phyloP scores from a whole-genome alignment of 1,140 invertebrate species.

The Cherax quadricarinatus region DNA sequence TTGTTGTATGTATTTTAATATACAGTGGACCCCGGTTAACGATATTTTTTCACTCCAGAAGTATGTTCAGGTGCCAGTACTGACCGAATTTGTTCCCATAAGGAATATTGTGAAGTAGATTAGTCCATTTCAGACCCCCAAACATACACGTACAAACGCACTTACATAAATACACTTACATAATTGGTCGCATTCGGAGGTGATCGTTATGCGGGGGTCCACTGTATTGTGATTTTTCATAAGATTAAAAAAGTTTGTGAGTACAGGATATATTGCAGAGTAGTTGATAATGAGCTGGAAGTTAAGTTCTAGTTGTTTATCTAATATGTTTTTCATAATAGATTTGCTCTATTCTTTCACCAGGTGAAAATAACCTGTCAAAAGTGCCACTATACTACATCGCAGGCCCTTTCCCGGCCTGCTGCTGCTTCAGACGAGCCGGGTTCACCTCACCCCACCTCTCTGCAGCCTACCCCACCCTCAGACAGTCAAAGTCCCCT shows the following conservation, averaged over 20 bases:
- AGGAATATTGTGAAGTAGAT: no score
- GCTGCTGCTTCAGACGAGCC: not conserved
- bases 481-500: not conserved
- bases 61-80: no score
- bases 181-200: no score
- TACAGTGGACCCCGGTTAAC: no score
- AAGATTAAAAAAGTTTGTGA: not conserved
- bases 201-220: no score
- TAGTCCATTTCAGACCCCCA: no score
- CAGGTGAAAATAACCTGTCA: slow-evolving; percentile 52
- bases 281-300: not conserved
- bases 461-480: not conserved
- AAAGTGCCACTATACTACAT: slow-evolving; percentile 41
- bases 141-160: no score
- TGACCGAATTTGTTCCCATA: no score
- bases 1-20: no score
- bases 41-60: no score
- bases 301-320: not conserved
- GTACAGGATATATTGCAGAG: not conserved
- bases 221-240: not conserved
- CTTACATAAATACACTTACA: no score
- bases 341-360: not conserved
- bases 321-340: not conserved
- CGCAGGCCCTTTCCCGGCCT: slow-evolving; percentile 35
- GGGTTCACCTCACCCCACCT: not conserved